Conservation (phyloP, 2,797 vertebrate species). For the Pseudocheirus occidentalis region DNA sequence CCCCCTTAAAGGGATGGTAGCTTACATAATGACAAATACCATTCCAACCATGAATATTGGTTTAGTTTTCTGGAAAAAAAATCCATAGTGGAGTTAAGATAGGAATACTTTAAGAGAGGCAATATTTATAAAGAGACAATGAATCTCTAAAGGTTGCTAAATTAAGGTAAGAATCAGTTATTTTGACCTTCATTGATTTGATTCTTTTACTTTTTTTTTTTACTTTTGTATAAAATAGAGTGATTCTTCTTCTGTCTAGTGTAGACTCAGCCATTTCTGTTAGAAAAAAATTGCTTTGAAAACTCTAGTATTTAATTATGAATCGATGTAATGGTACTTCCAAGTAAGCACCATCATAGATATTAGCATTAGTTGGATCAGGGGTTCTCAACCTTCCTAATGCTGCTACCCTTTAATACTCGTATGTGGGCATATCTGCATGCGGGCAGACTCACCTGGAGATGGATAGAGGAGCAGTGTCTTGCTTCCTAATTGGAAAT, state of each 20-base stretch:
- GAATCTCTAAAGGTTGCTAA: neutral
- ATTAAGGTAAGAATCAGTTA: slow-evolving; percentile 16
- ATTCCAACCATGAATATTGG: neutral
- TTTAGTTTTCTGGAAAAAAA: neutral
- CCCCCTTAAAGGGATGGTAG: neutral
- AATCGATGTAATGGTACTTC: slow-evolving; percentile 57
- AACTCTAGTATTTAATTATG: slow-evolving; percentile 72
- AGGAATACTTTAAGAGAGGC: neutral
- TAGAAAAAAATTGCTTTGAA: slow-evolving; percentile 72
- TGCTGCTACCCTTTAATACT: too few species aligned
- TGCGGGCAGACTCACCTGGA: too few species aligned
- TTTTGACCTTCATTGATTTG: slow-evolving; percentile 6
- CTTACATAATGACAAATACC: neutral
- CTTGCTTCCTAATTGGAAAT: too few species aligned
- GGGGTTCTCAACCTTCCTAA: too few species aligned
- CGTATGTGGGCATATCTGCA: too few species aligned
- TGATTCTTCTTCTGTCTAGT: slow-evolving; percentile 57
- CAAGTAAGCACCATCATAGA: slow-evolving; percentile 66
- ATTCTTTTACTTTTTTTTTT: slow-evolving; percentile 30
- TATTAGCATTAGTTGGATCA: slow-evolving; percentile 71
- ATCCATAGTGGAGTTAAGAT: neutral
- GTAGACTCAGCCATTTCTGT: slow-evolving; percentile 66
- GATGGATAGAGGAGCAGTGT: too few species aligned
- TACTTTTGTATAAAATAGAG: slow-evolving; percentile 59
- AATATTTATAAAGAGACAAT: neutral